phyloP scores from a whole-genome alignment of 2,113 vertebrate genomes.

The Hiodon tergisus region DNA sequence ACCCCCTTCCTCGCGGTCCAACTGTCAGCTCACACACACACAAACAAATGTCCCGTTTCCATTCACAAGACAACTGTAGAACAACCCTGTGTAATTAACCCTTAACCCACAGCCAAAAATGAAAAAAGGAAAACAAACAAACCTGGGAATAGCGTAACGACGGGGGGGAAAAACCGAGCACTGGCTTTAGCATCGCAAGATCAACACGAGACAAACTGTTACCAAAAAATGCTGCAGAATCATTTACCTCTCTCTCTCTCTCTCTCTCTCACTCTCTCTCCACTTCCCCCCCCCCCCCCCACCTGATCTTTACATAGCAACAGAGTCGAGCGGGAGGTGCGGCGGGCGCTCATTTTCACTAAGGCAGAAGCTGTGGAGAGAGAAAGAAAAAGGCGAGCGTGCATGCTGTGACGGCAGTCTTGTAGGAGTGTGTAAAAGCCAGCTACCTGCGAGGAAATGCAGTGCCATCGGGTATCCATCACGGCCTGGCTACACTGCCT shows the following conservation, averaged over 20 bases:
- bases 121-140: no score
- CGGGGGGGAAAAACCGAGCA: no score
- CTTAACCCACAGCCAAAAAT: no score
- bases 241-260: no score
- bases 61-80: no score
- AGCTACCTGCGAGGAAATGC: constrained; percentile 96
- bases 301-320: neutral
- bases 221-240: neutral
- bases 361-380: constrained; percentile 9
- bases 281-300: neutral
- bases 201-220: neutral
- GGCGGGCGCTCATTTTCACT: neutral
- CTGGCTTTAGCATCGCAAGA: neutral
- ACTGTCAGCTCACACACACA: no score
- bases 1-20: no score
- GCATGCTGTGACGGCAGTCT: constrained; percentile 70
- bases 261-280: neutral
- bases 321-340: neutral
- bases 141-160: no score
- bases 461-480: constrained; percentile 98
- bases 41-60: no score
- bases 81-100: no score
- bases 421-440: constrained; percentile 60
- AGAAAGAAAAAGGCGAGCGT: constrained; percentile 52
- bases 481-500: constrained; percentile 90